A percentile compares a stretch with the other conserved stretches of the same genome.
These are phyloP conservation scores for Hippopotamyrus pictus DNA, from an alignment of 2,797 vertebrate genomes.

Conservation along the genomic window DNA sequence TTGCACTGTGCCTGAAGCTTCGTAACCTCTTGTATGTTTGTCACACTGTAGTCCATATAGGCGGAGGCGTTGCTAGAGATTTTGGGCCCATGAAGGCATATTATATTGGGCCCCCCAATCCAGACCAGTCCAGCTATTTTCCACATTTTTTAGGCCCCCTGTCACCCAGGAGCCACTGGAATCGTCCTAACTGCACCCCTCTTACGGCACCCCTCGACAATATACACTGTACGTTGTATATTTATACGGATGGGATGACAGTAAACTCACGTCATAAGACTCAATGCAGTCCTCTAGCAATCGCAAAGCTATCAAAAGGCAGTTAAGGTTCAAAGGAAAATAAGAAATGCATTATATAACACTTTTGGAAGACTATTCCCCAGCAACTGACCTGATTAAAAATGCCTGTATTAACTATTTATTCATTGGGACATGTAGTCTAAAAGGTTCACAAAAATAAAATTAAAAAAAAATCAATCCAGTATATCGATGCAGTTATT, in stretches of 20 bases:
- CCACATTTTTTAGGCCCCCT: not conserved
- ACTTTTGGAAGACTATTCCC: not conserved
- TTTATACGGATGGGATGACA: not conserved
- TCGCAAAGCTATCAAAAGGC: not conserved
- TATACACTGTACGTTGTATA: not conserved
- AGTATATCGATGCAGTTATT: not conserved
- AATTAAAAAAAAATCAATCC: not conserved
- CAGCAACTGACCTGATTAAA: not conserved
- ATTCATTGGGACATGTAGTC: not conserved
- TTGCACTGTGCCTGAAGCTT: not conserved
- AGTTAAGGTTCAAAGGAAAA: not conserved
- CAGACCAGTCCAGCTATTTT: not conserved
- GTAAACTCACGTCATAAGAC: not conserved
- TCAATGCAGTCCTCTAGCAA: not conserved
- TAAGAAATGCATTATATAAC: not conserved
- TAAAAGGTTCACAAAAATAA: not conserved
- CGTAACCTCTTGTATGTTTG: not conserved
- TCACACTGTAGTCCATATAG: not conserved
- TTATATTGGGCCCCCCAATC: not conserved
- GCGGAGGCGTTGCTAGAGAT: not conserved
- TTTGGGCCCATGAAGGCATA: not conserved
- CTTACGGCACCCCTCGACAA: not conserved
- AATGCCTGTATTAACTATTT: not conserved
- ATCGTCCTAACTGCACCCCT: not conserved
- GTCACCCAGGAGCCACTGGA: not conserved